Conservation (phyloP, 2,797 vertebrate genomes). For the Xenops minutus region DNA sequence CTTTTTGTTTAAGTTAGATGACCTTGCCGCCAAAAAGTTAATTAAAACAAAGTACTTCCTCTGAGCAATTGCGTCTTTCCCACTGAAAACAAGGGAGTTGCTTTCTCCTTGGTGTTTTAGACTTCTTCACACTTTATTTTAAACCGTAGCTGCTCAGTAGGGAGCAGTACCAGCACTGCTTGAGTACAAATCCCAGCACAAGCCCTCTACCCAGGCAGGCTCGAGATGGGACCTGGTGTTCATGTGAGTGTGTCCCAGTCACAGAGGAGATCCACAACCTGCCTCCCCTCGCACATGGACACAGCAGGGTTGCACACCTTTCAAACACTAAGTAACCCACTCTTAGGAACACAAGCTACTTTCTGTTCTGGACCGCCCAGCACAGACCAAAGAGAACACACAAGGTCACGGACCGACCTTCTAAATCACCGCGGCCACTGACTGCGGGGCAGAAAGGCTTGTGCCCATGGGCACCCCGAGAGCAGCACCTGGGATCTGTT, state of each 20-base stretch:
- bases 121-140: not conserved
- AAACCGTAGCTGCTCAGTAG: not conserved
- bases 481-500: fast-evolving
- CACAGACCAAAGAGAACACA: not conserved
- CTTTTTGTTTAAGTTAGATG: not conserved
- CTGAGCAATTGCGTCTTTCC: not conserved
- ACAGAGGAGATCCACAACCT: not conserved
- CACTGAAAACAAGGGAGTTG: not conserved
- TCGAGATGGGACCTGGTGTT: not conserved
- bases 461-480: fast-evolving
- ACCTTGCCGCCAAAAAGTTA: not conserved
- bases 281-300: fast-evolving
- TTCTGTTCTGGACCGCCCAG: fast-evolving
- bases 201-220: not conserved
- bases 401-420: not conserved
- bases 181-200: not conserved
- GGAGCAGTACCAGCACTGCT: not conserved
- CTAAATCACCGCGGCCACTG: fast-evolving
- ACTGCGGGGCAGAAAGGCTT: fast-evolving
- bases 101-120: not conserved
- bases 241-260: fast-evolving
- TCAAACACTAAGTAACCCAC: fast-evolving
- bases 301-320: not conserved
- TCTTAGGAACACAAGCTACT: fast-evolving
- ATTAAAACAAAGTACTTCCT: not conserved